Percentiles rank a stretch among this genome's conserved stretches.
These are phyloP conservation scores for Euzophera pinguis DNA, from an alignment of 2,888 invertebrate genomes.

Conservation along the genomic window DNA sequence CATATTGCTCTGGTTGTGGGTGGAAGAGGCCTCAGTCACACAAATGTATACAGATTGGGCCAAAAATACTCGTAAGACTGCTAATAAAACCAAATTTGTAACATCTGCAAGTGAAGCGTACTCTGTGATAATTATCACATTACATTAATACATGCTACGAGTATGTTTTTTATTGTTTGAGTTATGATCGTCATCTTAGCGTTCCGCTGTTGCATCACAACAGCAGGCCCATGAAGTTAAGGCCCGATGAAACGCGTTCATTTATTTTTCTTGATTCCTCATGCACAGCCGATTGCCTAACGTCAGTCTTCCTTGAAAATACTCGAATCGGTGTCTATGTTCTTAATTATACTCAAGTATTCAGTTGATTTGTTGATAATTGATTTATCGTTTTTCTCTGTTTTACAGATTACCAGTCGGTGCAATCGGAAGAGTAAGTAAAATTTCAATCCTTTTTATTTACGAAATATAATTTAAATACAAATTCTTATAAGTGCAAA, in stretches of 20 bases:
- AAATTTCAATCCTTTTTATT: neutral
- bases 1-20: neutral
- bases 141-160: neutral
- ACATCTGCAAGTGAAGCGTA: neutral
- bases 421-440: neutral
- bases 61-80: constrained; percentile 2
- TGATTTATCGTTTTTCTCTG: no score
- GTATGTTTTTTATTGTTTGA: neutral
- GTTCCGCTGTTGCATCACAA: no score
- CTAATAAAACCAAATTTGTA: constrained; percentile 7
- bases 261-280: no score
- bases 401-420: neutral
- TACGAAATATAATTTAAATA: no score
- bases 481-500: no score
- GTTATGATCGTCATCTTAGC: neutral
- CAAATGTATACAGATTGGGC: neutral
- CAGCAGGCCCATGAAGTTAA: no score
- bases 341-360: no score
- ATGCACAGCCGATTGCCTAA: no score
- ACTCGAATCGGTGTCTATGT: no score
- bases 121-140: neutral
- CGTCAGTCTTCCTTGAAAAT: no score
- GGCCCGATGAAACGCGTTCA: no score
- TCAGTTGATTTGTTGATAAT: no score
- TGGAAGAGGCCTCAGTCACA: neutral